Percentiles rank a stretch among this genome's conserved stretches.
Evolutionary conservation across 2,797 vertebrate genomes (phyloP).

Genomic region (Xerus rutilus): DNA sequence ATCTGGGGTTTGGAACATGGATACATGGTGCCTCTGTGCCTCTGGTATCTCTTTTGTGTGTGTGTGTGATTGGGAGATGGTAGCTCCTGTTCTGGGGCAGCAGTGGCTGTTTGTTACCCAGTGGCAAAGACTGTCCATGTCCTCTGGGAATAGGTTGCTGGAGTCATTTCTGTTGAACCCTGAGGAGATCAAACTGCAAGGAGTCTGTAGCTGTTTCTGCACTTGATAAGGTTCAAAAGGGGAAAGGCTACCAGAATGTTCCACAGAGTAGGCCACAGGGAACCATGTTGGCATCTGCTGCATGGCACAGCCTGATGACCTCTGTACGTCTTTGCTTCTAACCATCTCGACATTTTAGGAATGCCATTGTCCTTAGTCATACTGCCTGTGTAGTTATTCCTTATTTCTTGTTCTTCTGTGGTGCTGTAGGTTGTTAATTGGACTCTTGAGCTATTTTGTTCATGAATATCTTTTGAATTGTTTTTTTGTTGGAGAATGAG

Average conservation of each 20-base stretch:
- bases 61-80: background rate
- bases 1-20: background rate
- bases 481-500: background rate
- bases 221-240: too few relatives aligned
- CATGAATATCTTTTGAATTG: background rate
- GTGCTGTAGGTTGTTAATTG: background rate
- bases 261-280: too few relatives aligned
- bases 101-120: too few relatives aligned
- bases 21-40: background rate
- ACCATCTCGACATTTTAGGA: background rate
- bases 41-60: background rate
- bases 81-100: background rate
- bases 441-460: background rate
- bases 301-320: too few relatives aligned
- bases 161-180: too few relatives aligned
- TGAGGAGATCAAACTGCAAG: too few relatives aligned
- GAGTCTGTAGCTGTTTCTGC: too few relatives aligned
- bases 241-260: too few relatives aligned
- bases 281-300: too few relatives aligned
- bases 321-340: too few relatives aligned
- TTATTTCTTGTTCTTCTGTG: background rate
- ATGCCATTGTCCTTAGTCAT: background rate
- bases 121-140: too few relatives aligned
- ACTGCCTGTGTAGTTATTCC: background rate
- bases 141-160: too few relatives aligned